Base-by-base conservation (phyloP, 2,797 vertebrate species). In the Acipenser transmontanus region DNA sequence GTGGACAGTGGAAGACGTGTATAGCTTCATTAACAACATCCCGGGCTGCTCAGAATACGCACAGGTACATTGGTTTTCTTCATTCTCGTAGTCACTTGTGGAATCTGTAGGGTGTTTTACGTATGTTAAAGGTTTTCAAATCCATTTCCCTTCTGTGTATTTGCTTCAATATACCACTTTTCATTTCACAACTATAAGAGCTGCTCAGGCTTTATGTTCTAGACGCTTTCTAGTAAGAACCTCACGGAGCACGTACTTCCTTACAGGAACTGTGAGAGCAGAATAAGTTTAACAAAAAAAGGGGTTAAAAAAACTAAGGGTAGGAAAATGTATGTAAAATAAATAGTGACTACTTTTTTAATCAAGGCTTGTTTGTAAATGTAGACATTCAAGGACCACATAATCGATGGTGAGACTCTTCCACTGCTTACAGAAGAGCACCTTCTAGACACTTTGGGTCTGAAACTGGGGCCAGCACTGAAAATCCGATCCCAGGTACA, bases 371-470 rank as follows among this genome's bases (percentile, higher is more conserved):
- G 34, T 34, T 34, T 34, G 34, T 34, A 34, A 34, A 34, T 34
- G 34, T 34, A 98, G 97, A 81, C 86, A 1, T 98, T 99, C 83
- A 97, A 95, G 81, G 95, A 98, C 66, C 96, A 99, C 12, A 91
- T 93, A 78, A 98, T 99, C 68, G 95, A 99, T 62, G 96, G 97
- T 65, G 93, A 97, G 87, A 98, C 94, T 0, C 85, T 99, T 63
- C 96, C 93, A 0, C 85, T 99, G n/a, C 90, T 98, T 65, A 96
- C 95, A 66, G 96, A 99, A 72, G 93, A 97, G 57, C 97, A 99
- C 76, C 93, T 98, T 47, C 83, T 97, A 73, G 94, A 95, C 71
- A 96, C 93, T 11, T 84, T 99, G 82, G 95, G 96, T 47, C 82
- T 99, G 69, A 98, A 98, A 74, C 88, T 99, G 0, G 96, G 96